Evolutionary conservation across 2,113 vertebrate species (phyloP), one percentile per base, ranked within the genome.

Genomic region (Entosphenus tridentatus): DNA sequence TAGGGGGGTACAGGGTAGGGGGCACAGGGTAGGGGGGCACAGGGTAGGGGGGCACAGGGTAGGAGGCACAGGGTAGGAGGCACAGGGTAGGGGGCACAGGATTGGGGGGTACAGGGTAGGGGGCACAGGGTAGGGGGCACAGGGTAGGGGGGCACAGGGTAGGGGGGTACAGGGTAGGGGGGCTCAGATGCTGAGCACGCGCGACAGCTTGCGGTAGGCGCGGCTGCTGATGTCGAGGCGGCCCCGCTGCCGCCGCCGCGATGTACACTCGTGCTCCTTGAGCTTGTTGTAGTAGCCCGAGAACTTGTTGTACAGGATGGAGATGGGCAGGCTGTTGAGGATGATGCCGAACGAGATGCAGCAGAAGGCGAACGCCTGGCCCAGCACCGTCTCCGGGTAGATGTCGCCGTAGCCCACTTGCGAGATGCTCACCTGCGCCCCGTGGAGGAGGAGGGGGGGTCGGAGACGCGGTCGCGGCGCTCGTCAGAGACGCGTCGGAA

Each of bases 321-420:
- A 88, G 77, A 82, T 90, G 73, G 87, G 87, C 87, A 90, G 88
- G 68, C 87, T 87, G 0, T 89, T 89, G 70, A 89, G 82, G 76
- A 91, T 91, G 76, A 91, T 89, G 55, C 87, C 87, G 0, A 91
- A 89, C n/a, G 85, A 88, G 78, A 91, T 89, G 78, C 87, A 91
- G 69, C 79, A 73, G 1, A 89, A 88, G 0, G 87, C 86, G 73
- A 91, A 85, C 8, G 86, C 75, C 70, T 86, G 80, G 72, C 87
- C 87, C 0, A 87, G 80, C 57, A 85, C 75, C 0, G 84, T 86
- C 70, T 85, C 78, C 0, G 87, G 87, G n/a, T 87, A 81, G 0
- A 83, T 86, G 68, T 91, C 87, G 2, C 87, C 87, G 0, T 91
- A 91, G 70, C 87, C 87, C 67, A 91, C 87, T 0, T 87, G 89